A percentile compares a stretch with the other conserved stretches of the same genome.
Conservation (phyloP, 2,888 invertebrate genomes). For the Mesorhabditis spiculigera region DNA sequence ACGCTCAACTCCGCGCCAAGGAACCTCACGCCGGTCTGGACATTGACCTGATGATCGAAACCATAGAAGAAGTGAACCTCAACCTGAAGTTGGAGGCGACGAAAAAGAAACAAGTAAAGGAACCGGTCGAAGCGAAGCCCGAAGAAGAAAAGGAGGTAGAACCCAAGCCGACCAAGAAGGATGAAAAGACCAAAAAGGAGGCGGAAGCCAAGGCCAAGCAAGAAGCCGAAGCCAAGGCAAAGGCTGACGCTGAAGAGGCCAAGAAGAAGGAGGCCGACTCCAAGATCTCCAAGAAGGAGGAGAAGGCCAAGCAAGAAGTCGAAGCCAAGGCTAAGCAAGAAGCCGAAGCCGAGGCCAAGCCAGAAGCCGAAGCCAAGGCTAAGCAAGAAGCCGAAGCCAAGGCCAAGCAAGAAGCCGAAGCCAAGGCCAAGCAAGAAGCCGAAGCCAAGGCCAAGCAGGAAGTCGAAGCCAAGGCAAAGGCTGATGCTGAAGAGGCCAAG, state of each 20-base stretch:
- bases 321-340: neutral
- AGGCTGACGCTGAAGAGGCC: neutral
- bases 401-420: neutral
- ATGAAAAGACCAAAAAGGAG: neutral
- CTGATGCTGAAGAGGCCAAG: neutral
- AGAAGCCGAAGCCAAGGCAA: neutral
- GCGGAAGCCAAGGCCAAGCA: neutral
- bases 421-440: neutral
- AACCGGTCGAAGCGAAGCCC: neutral
- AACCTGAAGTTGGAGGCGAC: neutral
- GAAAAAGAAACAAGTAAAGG: constrained; percentile 2
- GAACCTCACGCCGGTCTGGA: neutral
- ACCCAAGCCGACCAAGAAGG: neutral
- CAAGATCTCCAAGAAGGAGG: neutral
- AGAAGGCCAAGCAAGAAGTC: neutral
- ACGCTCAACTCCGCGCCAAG: too few species aligned
- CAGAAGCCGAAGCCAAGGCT: neutral
- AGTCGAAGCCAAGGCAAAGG: neutral
- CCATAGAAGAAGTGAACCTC: neutral
- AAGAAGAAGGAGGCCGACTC: neutral
- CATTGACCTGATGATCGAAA: constrained; percentile 1
- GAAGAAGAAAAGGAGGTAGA: neutral
- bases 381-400: too few species aligned
- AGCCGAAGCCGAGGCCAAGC: neutral
- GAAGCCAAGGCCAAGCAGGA: neutral